Evolutionary conservation across 2,888 invertebrate species (phyloP), one percentile per base, ranked within the genome.

Genomic region (Pollenia griseotomentosa): DNA sequence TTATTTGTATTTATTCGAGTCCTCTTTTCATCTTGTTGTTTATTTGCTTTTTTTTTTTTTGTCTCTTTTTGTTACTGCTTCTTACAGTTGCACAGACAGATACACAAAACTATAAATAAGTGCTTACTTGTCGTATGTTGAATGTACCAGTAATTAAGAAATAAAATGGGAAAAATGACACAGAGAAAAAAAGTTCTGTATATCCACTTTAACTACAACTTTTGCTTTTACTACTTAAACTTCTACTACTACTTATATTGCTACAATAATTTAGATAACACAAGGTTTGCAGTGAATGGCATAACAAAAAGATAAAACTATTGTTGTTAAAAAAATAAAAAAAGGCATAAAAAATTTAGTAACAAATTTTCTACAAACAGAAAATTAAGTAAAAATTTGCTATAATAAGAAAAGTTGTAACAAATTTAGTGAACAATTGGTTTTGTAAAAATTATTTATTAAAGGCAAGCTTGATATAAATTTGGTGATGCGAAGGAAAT

Each of bases 81-180:
- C 23, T 23, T 23, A 2, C 23, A 23, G 23, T 23, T 44, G 11
- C 55, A 57, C 8, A 42, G 14, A 44, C 33, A 44, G 10, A 48
- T 8, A 46, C 9, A 48, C 7, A 48, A 40, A 66, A 48, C 44
- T 68, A 42, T 11, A 63, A 19, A 40, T 48, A 42, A 63, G 12
- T 70, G 44, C 14, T 33, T 14, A 61, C 68, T 63, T 16, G 19
- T 46, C 33, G 19, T 46, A 63, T 7, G 61, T 53, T 77, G 19
- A 70, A 40, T 70, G 77, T 48, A 63, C 40, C 55, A 77, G 53
- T 77, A 83, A 83, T 83, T 83, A 83, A 77, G 63, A 14, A 46
- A 77, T 23, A 46, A 83, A 63, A 70, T 42, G 48, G 46, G 2
- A 44, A 44, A 68, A 57, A 40, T 46, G 33, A n/a, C 46, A 46